Percentiles rank a stretch among this genome's conserved stretches.
Evolutionary conservation across 1,140 invertebrate genomes (phyloP).

Genomic region (Aricia agestis): DNA sequence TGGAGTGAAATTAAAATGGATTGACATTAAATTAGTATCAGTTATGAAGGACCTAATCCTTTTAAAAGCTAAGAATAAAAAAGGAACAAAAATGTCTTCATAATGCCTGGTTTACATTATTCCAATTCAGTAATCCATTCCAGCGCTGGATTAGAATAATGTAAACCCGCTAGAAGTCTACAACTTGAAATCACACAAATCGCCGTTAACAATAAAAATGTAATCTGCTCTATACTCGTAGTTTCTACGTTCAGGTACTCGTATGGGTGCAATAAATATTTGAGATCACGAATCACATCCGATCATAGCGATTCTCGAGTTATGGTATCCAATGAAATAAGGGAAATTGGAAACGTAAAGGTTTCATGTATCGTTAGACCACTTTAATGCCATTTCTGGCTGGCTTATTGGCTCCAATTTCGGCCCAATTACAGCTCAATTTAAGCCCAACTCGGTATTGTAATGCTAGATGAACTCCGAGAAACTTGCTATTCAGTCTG

Average conservation of each 20-base stretch:
- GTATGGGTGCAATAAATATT: conserved; percentile 4
- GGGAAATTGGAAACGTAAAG: conserved; percentile 8
- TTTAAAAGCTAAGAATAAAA: no score
- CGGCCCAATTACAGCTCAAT: not conserved
- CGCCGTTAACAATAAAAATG: not conserved
- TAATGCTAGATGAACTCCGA: not conserved
- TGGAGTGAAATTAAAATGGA: no score
- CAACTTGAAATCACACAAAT: no score
- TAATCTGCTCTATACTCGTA: not conserved
- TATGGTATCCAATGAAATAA: not conserved
- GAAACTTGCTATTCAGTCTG: not conserved
- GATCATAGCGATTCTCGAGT: not conserved
- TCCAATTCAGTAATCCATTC: no score
- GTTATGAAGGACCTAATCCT: no score
- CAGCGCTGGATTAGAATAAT: no score
- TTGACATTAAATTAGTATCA: no score
- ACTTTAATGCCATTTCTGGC: not conserved
- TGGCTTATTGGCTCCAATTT: not conserved
- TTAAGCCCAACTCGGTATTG: not conserved
- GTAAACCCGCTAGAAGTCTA: no score
- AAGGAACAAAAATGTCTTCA: no score
- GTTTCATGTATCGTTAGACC: not conserved
- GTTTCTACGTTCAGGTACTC: not conserved
- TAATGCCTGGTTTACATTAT: no score
- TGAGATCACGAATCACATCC: not conserved